Conservation (phyloP, 2,113 vertebrate genomes). For the Motacilla tschutschensis region DNA sequence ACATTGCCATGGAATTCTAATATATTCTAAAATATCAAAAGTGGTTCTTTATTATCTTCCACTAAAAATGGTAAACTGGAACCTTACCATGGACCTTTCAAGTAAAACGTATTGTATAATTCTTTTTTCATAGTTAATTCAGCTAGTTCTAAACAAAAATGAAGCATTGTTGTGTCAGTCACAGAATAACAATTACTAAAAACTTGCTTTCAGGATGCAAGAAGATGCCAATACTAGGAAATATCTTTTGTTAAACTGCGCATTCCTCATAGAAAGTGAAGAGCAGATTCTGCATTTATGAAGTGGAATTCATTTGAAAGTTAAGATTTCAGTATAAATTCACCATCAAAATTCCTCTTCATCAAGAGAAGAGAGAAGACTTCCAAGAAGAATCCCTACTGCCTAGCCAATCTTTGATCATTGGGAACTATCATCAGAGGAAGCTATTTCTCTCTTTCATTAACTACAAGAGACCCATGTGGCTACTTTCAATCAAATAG, state of each 20-base stretch:
- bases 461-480: not conserved
- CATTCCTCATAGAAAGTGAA: not conserved
- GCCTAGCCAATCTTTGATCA: not conserved
- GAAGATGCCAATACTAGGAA: not conserved
- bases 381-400: not conserved
- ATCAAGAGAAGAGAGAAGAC: not conserved
- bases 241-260: not conserved
- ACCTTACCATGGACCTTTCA: not conserved
- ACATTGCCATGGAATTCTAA: not conserved
- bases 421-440: not conserved
- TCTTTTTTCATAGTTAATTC: not conserved
- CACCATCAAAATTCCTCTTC: not conserved
- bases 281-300: not conserved
- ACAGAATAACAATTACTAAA: not conserved
- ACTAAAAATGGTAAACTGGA: not conserved
- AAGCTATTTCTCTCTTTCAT: not conserved
- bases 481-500: not conserved
- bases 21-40: not conserved
- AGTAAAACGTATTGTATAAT: not conserved
- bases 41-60: not conserved
- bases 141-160: not conserved
- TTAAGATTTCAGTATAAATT: not conserved
- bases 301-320: not conserved
- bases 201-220: not conserved
- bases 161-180: not conserved